Evolutionary conservation across 35 echinoderm and acorn worm genomes (phyloP).

Genomic region (Apostichopus californicus): DNA sequence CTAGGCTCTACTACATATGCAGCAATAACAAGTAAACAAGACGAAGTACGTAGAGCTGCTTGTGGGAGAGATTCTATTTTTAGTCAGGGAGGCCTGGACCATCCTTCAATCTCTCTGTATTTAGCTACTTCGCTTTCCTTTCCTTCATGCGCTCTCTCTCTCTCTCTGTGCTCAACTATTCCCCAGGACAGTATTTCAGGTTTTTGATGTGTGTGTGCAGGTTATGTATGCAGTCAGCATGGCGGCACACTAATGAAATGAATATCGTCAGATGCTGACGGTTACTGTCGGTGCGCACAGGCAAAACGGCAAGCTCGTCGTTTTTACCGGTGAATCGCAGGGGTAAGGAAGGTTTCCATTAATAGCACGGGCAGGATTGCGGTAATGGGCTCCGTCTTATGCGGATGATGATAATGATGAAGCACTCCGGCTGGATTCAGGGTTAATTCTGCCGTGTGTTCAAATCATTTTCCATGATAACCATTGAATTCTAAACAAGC

Average conservation of each 20-base stretch:
- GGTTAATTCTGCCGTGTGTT: neutral
- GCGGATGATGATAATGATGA: neutral
- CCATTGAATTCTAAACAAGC: neutral
- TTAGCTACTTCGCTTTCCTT: neutral
- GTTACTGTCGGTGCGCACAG: neutral
- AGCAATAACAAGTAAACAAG: slow-evolving; percentile 14
- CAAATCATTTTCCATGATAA: neutral
- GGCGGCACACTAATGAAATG: slow-evolving; percentile 21
- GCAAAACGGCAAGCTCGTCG: neutral
- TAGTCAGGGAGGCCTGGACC: slow-evolving; percentile 10
- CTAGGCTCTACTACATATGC: slow-evolving; percentile 9
- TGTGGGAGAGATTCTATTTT: slow-evolving; percentile 4
- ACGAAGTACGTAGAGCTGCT: neutral
- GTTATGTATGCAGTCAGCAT: slow-evolving; percentile 17
- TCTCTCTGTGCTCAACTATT: neutral
- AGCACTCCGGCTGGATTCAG: neutral
- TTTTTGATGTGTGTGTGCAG: neutral
- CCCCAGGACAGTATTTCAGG: slow-evolving; percentile 6
- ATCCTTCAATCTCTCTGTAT: slow-evolving; percentile 16
- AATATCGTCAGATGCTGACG: slow-evolving; percentile 13
- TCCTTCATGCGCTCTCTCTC: too few species aligned
- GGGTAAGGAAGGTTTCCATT: neutral
- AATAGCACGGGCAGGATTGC: slow-evolving; percentile 7
- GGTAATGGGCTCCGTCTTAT: neutral
- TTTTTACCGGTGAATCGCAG: neutral